Conservation (phyloP, 2,888 invertebrate species). For the Hybos culiciformis region DNA sequence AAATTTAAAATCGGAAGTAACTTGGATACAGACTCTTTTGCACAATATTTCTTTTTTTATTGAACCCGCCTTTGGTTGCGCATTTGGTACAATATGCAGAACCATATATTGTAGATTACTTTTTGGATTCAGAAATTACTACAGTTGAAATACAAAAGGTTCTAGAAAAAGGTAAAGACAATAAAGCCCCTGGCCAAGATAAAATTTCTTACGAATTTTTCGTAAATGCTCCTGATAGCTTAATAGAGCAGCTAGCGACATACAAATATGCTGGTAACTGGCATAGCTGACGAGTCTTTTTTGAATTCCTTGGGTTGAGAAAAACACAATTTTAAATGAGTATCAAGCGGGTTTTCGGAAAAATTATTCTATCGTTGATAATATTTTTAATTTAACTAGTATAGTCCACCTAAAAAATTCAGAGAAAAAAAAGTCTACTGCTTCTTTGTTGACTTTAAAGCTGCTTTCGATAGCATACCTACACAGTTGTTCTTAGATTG, state of each 20-base stretch:
- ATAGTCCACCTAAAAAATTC: background rate
- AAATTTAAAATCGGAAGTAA: too few species aligned
- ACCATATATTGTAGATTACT: too few species aligned
- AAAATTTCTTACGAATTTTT: background rate
- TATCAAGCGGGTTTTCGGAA: constrained; percentile 7
- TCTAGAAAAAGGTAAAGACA: too few species aligned
- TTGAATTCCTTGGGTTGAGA: background rate
- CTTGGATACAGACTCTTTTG: too few species aligned
- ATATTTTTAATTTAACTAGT: background rate
- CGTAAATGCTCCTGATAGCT: background rate
- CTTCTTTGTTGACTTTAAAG: background rate
- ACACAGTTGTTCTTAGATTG: background rate
- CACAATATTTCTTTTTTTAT: too few species aligned
- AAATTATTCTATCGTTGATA: too few species aligned
- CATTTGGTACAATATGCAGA: too few species aligned
- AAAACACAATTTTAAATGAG: background rate
- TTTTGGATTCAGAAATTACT: too few species aligned
- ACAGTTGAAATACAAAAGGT: too few species aligned
- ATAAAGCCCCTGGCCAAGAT: background rate
- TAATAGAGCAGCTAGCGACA: too few species aligned
- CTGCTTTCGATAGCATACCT: constrained; percentile 3
- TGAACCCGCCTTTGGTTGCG: too few species aligned
- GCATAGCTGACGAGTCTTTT: background rate
- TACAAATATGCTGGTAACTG: too few species aligned
- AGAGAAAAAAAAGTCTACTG: background rate